These are phyloP conservation scores for Diarsia rubi DNA, from an alignment of 2,888 invertebrate species.

Conservation along the genomic window DNA sequence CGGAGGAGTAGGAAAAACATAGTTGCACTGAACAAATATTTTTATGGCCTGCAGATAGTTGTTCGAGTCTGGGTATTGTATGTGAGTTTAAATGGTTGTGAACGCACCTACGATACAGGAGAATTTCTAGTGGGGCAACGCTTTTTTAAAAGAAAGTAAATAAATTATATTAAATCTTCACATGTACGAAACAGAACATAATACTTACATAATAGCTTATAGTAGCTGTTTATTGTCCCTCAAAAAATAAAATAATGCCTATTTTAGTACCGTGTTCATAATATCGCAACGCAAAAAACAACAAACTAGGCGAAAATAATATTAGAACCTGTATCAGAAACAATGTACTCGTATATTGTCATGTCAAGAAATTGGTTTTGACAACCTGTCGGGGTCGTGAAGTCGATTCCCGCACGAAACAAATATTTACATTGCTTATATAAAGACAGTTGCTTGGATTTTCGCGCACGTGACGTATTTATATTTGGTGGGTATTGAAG, in stretches of 20 bases:
- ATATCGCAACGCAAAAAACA: not conserved
- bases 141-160: too few species aligned
- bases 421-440: constrained; percentile 26
- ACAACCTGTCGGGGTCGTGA: constrained; percentile 15
- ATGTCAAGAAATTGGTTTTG: constrained; percentile 28
- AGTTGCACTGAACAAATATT: too few species aligned
- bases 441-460: not conserved
- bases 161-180: too few species aligned
- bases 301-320: not conserved
- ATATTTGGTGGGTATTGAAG: not conserved
- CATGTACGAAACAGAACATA: not conserved
- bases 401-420: constrained; percentile 13
- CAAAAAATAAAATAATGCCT: too few species aligned
- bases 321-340: not conserved
- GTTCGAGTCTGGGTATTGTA: too few species aligned
- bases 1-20: too few species aligned
- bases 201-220: too few species aligned
- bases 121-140: too few species aligned
- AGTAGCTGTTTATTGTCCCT: too few species aligned
- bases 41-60: too few species aligned
- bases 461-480: constrained; percentile 5
- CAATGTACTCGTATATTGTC: not conserved
- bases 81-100: too few species aligned
- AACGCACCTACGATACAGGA: too few species aligned
- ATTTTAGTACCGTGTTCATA: not conserved